These are phyloP conservation scores for Nesogale talazaci DNA, from an alignment of 2,113 vertebrate genomes.

Conservation along the genomic window DNA sequence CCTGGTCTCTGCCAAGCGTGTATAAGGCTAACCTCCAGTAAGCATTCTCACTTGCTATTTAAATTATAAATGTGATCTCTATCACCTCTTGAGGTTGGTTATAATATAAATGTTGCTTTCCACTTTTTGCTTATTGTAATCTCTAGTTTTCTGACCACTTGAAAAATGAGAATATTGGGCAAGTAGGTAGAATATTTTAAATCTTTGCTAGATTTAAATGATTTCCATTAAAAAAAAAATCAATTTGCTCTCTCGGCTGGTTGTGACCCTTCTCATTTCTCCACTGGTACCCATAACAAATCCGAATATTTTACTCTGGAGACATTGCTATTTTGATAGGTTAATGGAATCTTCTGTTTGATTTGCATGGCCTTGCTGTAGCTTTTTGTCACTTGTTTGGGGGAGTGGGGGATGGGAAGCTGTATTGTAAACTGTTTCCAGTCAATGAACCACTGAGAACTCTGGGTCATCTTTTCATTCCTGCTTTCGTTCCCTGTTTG, in stretches of 20 bases:
- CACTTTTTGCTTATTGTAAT: neutral
- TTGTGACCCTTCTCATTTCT: rapidly evolving
- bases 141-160: neutral
- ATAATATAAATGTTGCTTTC: neutral
- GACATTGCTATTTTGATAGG: neutral
- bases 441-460: neutral
- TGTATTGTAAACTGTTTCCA: neutral
- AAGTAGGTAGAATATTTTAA: neutral
- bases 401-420: neutral
- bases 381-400: neutral
- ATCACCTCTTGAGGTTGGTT: neutral
- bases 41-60: neutral
- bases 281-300: rapidly evolving
- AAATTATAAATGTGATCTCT: neutral
- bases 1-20: neutral
- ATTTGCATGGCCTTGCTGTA: neutral
- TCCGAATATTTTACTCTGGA: neutral
- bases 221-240: neutral
- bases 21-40: neutral
- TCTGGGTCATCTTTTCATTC: neutral
- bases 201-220: neutral
- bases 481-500: neutral
- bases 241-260: neutral
- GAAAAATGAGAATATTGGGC: neutral
- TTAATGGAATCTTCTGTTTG: neutral